These are phyloP conservation scores for Babylonia areolata DNA, from an alignment of 1,140 invertebrate species.

Conservation along the genomic window DNA sequence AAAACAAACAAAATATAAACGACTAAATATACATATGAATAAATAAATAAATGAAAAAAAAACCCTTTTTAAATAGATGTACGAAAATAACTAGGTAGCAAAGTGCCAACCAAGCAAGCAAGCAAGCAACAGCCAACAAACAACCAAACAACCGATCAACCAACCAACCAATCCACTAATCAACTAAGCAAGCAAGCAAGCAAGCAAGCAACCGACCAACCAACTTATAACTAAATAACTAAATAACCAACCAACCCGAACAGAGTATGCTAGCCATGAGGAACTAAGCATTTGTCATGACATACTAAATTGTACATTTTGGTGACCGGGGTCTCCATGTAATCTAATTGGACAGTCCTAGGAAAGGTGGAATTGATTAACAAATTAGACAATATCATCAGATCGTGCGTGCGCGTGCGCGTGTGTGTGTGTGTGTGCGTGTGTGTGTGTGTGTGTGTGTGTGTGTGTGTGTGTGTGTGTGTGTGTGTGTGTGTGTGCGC, in stretches of 20 bases:
- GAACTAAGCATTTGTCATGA: background rate
- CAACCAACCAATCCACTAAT: background rate
- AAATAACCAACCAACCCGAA: background rate
- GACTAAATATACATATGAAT: no score
- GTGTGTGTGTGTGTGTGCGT: no score
- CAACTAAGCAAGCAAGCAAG: conserved; percentile 1
- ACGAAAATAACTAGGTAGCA: background rate
- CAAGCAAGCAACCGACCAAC: background rate
- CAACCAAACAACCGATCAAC: background rate
- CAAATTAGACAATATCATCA: no score
- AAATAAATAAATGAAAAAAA: no score
- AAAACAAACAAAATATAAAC: no score
- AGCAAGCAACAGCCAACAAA: background rate
- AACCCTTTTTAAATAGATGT: no score
- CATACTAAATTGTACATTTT: no score
- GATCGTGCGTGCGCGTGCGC: no score
- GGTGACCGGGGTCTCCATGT: background rate
- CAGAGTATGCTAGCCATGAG: background rate
- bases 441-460: conserved; percentile 9
- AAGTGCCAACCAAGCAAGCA: background rate
- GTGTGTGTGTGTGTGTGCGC: background rate
- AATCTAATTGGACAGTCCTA: no score
- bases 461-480: background rate
- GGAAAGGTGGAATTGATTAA: no score
- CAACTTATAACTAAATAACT: background rate